Base-by-base conservation (phyloP, 2,113 vertebrate species). In the Entelurus aequoreus region DNA sequence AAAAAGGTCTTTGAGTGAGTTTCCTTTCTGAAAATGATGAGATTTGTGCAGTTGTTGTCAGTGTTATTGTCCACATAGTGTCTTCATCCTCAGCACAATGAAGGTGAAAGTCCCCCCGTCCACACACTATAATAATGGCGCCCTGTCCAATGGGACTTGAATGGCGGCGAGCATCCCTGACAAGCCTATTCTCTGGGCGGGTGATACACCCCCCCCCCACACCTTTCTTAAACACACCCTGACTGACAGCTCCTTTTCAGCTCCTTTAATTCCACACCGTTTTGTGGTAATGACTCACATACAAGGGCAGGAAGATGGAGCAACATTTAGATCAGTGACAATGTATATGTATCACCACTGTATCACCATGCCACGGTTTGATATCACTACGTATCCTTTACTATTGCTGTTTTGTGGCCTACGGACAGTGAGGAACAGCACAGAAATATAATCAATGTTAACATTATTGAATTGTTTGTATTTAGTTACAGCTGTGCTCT, bases 201-300 rank as follows among this genome's bases (percentile, higher is more conserved):
- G 90, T 63, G 76, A 81, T 87, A 71, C 60, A 68, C 44, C 56
- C 61, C 69, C 61, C 69, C 82, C 88, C 86, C 81, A 71, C 78
- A 84, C 90, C 74, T 86, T 87, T 90, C 87, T 90, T 88, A 80
- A 94, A 92, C 93, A 85, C 90, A 69, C 90, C 85, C 85, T 93
- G 93, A 92, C 88, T 93, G 93, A 95, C 92, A 92, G 92, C 90
- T 82, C 86, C 93, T 87, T 93, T 96, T 98, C 92, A 94, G 87
- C 87, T 90, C 83, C 76, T 91, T 92, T 90, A 85, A 92, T 93
- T 93, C 90, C 86, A 89, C 85, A 85, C 88, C 86, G 80, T 92
- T 91, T 90, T 90, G 72, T 85, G 86, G 88, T 89, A 88, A 87
- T 83, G 77, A 80, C 79, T 81, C 76, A 40, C 75, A 77, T 73